phyloP scores from a whole-genome alignment of 2,888 invertebrate species.

The Cynaeus angustus region DNA sequence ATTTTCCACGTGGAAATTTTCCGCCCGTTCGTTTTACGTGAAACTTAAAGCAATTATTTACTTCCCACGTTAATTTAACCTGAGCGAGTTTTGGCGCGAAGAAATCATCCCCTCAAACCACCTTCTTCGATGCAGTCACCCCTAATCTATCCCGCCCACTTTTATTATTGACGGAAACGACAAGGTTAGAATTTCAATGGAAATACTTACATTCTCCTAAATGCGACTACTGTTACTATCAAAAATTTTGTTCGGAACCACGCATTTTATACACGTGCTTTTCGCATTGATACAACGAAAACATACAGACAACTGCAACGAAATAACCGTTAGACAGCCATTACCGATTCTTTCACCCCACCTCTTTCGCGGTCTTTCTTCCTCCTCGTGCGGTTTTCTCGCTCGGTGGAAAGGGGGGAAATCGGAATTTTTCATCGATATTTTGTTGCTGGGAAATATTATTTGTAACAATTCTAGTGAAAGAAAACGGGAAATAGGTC shows the following conservation, averaged over 20 bases:
- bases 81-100: slow-evolving; percentile 36
- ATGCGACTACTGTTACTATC: slow-evolving; percentile 29
- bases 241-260: slow-evolving; percentile 16
- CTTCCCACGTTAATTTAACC: too few relatives aligned
- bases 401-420: not conserved
- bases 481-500: too few relatives aligned
- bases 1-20: too few relatives aligned
- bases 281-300: slow-evolving; percentile 39
- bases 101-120: slow-evolving; percentile 29
- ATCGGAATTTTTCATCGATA: too few relatives aligned
- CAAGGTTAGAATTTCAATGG: slow-evolving; percentile 35
- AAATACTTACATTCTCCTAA: slow-evolving; percentile 36
- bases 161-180: slow-evolving; percentile 40
- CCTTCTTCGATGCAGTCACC: slow-evolving; percentile 37
- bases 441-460: too few relatives aligned
- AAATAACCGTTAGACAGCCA: slow-evolving; percentile 42
- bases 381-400: slow-evolving; percentile 10
- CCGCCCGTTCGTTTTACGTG: too few relatives aligned
- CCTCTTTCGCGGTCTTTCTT: slow-evolving; percentile 28
- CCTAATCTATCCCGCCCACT: slow-evolving; percentile 41
- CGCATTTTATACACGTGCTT: slow-evolving; percentile 45
- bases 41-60: too few relatives aligned
- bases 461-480: too few relatives aligned
- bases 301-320: slow-evolving; percentile 33
- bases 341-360: slow-evolving; percentile 39